Conservation (phyloP, 2,888 invertebrate species). For the Philonicus albiceps region DNA sequence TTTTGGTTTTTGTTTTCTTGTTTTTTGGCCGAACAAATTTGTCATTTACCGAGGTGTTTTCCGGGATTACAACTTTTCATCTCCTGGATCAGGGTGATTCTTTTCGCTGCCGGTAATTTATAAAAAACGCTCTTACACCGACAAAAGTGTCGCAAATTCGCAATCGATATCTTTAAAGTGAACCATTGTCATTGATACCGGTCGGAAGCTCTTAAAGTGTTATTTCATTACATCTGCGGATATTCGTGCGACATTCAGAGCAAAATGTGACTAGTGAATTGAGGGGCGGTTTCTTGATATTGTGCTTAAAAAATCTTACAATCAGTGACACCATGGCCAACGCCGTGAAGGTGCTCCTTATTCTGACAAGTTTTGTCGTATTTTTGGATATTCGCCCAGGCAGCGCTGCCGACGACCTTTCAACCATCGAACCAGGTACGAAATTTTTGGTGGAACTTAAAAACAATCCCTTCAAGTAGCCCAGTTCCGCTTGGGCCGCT, state of each 20-base stretch:
- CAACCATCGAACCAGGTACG: slow-evolving; percentile 52
- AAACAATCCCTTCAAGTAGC: background rate
- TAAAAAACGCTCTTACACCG: background rate
- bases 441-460: background rate
- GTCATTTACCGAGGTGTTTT: background rate
- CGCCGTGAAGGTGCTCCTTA: slow-evolving; percentile 44
- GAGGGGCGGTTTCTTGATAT: background rate
- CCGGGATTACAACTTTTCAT: slow-evolving; percentile 19
- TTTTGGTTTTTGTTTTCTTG: no score
- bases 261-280: slow-evolving; percentile 24
- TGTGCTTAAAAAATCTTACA: background rate
- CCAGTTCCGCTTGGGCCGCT: background rate
- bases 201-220: slow-evolving; percentile 36
- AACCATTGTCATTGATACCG: background rate
- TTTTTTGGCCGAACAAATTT: background rate
- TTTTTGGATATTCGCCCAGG: slow-evolving; percentile 49
- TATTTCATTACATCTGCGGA: background rate
- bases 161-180: slow-evolving; percentile 38
- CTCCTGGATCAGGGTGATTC: background rate
- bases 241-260: background rate
- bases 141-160: background rate
- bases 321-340: slow-evolving; percentile 44
- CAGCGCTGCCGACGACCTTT: slow-evolving; percentile 48
- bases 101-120: background rate
- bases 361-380: slow-evolving; percentile 47